These are phyloP conservation scores for Sapajus apella DNA, from an alignment of 2,113 vertebrate species.

Conservation along the genomic window DNA sequence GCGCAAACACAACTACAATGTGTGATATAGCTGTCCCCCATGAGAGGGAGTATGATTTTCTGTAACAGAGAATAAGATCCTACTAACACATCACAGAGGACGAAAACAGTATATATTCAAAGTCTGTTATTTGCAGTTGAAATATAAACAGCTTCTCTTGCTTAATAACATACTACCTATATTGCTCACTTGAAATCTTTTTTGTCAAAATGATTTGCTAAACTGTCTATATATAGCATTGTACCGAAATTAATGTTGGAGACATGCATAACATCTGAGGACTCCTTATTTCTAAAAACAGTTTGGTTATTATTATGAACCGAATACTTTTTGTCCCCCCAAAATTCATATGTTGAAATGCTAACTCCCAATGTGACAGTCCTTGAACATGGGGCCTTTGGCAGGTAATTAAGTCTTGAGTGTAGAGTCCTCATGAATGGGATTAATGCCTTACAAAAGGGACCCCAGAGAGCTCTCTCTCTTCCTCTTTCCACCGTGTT, in stretches of 20 bases:
- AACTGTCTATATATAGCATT: not conserved
- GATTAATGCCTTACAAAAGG: not conserved
- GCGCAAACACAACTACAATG: not conserved
- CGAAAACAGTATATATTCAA: not conserved
- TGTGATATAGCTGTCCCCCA: not conserved
- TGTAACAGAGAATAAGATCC: not conserved
- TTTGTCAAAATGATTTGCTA: not conserved
- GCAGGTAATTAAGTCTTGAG: not conserved
- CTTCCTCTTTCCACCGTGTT: not conserved
- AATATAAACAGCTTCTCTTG: not conserved
- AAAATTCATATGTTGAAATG: not conserved
- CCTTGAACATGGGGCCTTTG: not conserved
- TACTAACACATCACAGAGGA: not conserved
- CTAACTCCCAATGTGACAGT: too few species aligned
- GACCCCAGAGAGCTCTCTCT: not conserved
- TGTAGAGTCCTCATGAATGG: not conserved
- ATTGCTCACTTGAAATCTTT: not conserved
- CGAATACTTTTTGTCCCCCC: not conserved
- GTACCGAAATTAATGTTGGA: slow-evolving; percentile 4
- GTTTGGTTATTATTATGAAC: not conserved
- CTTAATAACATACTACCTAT: not conserved
- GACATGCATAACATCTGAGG: not conserved
- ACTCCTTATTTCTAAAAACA: not conserved
- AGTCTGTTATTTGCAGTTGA: not conserved
- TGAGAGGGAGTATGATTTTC: not conserved